Evolutionary conservation across 2,797 vertebrate genomes (phyloP).

Genomic region (Carapus acus): DNA sequence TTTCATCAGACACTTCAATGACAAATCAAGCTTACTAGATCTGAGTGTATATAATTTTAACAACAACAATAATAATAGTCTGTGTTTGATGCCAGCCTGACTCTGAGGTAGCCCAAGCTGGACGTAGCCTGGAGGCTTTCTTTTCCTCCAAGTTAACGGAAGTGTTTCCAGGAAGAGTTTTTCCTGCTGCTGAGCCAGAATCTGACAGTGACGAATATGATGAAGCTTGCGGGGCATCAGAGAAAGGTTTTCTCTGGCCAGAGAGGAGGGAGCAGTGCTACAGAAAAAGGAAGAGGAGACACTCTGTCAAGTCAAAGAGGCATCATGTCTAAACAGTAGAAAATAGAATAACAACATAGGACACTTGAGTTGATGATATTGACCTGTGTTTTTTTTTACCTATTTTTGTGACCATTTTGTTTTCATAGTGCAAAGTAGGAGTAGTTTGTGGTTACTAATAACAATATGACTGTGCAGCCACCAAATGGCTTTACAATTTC

Average conservation of each 20-base stretch:
- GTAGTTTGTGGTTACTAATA: slow-evolving; percentile 18
- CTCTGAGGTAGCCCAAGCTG: slow-evolving; percentile 96
- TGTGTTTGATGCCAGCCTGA: slow-evolving; percentile 77
- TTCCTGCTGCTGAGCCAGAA: slow-evolving; percentile 77
- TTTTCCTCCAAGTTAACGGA: slow-evolving; percentile 85
- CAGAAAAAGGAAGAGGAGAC: slow-evolving; percentile 90
- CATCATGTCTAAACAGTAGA: slow-evolving; percentile 61
- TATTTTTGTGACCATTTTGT: slow-evolving; percentile 7
- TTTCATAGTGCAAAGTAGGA: slow-evolving; percentile 24
- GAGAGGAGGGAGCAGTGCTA: slow-evolving; percentile 83
- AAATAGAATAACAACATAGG: slow-evolving; percentile 13
- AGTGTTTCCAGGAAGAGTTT: slow-evolving; percentile 79
- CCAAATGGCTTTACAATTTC: no score
- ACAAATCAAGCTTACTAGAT: background rate
- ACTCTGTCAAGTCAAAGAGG: slow-evolving; percentile 76
- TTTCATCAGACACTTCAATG: background rate
- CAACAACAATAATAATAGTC: no score
- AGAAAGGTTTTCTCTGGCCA: slow-evolving; percentile 83
- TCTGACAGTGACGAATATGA: slow-evolving; percentile 89
- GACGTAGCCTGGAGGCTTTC: slow-evolving; percentile 83
- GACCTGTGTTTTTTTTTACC: slow-evolving; percentile 14
- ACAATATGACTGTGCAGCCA: slow-evolving; percentile 46
- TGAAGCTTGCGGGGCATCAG: slow-evolving; percentile 66
- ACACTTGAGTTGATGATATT: slow-evolving; percentile 29
- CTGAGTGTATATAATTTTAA: slow-evolving; percentile 9